Evolutionary conservation across 1,140 invertebrate genomes (phyloP).

Genomic region (Sycophila sp.): DNA sequence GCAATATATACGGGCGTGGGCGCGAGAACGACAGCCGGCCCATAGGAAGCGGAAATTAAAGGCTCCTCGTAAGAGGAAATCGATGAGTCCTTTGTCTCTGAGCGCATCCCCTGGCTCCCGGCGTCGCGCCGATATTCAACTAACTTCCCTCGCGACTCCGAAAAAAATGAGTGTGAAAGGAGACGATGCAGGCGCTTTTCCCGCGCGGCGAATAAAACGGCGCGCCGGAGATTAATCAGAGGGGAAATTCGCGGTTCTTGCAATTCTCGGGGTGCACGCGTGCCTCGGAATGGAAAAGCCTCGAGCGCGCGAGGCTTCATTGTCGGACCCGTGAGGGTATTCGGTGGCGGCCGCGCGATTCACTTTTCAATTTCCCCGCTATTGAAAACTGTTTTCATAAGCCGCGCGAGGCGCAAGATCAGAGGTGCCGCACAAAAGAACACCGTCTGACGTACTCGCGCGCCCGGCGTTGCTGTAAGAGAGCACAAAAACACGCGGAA

Average conservation of each 20-base stretch:
- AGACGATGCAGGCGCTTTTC: too few species aligned
- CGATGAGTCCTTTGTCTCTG: slow-evolving; percentile 44
- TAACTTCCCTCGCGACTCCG: too few species aligned
- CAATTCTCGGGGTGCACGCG: not conserved
- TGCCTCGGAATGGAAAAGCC: not conserved
- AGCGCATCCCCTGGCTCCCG: too few species aligned
- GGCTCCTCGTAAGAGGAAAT: slow-evolving; percentile 47
- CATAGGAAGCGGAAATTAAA: slow-evolving; percentile 51
- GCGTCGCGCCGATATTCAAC: slow-evolving; percentile 17
- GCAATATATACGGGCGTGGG: not conserved
- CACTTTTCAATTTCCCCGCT: slow-evolving; percentile 14
- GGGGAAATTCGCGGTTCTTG: slow-evolving; percentile 4
- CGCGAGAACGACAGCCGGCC: not conserved
- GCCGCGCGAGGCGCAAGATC: too few species aligned
- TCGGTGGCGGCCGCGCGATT: not conserved
- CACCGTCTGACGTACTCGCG: not conserved
- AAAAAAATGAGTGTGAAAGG: too few species aligned
- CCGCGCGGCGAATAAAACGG: slow-evolving; percentile 4
- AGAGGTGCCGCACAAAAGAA: not conserved
- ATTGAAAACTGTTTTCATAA: not conserved
- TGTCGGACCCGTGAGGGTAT: not conserved
- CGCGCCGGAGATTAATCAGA: slow-evolving; percentile 22
- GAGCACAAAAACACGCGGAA: not conserved
- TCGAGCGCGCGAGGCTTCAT: not conserved
- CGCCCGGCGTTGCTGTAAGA: not conserved